Evolutionary conservation across 2,888 invertebrate species (phyloP), one percentile per base, ranked within the genome.

Genomic region (Eupithecia pulchellata): DNA sequence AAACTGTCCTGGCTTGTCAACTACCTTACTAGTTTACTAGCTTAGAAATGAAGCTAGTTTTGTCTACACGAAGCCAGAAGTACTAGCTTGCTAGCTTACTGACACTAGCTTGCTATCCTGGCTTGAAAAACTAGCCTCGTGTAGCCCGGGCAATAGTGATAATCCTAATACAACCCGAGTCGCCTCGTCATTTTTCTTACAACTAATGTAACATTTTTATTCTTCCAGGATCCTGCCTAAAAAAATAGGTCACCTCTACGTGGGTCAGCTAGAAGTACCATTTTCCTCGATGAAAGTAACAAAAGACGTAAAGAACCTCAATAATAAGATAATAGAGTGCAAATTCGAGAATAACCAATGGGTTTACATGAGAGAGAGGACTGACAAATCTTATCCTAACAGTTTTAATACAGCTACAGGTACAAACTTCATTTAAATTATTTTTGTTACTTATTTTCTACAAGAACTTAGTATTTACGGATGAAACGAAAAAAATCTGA

Each of bases 291-390:
- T 99, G 92, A 97, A 97, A 87, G 95, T 96, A n/a, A 97, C 96
- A 0, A 98, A 97, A 86, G 95, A 96, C 1, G 85, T 99, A 6
- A 96, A 96, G 80, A 96, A 97, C 47, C 93, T 98, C 64, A 95
- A 99, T 91, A 97, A 97, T 82, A 99, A 99, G 93, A 99, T 99
- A 70, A 96, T 99, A 65, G 99, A 99, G 93, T 99, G 99, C 91
- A 97, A 96, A 81, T 96, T 93, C 82, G 97, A 98, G 75, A 95
- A 96, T 76, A 95, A 96, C 47, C 94, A 96, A 77, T 99, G 99
- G 99, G 95, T 96, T 66, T 99, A 98, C 86, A 98, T 99, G 98
- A 95, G 99, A 71, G 98, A 99, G 87, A 95, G 99, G 77, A 98
- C 98, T 0, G 99, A 99, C 90, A 99, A 99, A 92, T 98, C 98